A percentile compares a stretch with the other conserved stretches of the same genome.
These are phyloP conservation scores for Polydesmus complanatus DNA, from an alignment of 2,888 invertebrate species.

Conservation along the genomic window DNA sequence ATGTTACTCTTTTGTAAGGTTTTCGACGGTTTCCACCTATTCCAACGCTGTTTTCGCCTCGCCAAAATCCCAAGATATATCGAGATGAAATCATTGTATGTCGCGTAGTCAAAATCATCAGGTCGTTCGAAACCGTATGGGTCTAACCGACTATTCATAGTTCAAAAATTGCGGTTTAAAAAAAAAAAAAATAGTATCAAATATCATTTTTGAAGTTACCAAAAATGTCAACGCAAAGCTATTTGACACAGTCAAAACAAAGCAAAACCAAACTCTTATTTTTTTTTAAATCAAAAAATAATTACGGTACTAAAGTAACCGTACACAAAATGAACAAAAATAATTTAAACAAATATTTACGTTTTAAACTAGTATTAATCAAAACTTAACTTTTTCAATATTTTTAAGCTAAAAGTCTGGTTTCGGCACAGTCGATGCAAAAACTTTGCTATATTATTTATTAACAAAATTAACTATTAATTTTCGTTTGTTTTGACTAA, in stretches of 20 bases:
- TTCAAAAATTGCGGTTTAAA: neutral
- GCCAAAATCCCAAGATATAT: conserved; percentile 11
- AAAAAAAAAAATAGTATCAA: neutral
- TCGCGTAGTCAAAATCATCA: conserved; percentile 9
- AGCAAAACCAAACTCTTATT: neutral
- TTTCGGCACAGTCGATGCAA: no score
- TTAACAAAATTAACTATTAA: no score
- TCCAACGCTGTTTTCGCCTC: conserved; percentile 7
- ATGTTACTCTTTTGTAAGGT: conserved; percentile 6
- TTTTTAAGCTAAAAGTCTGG: no score
- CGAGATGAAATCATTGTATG: conserved; percentile 9
- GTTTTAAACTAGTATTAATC: no score
- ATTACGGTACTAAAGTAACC: no score
- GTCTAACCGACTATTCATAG: neutral
- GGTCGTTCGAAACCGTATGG: conserved; percentile 16
- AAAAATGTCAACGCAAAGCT: neutral
- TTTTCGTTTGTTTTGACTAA: no score
- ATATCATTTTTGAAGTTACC: neutral
- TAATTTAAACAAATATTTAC: no score
- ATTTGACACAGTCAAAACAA: neutral
- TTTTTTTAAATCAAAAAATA: no score
- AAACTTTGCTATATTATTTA: no score
- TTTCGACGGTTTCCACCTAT: conserved; percentile 5
- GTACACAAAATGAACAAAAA: no score
- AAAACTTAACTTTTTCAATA: no score